Evolutionary conservation across 2,797 vertebrate species (phyloP), one percentile per base, ranked within the genome.

Genomic region (Gallinago solitaria): DNA sequence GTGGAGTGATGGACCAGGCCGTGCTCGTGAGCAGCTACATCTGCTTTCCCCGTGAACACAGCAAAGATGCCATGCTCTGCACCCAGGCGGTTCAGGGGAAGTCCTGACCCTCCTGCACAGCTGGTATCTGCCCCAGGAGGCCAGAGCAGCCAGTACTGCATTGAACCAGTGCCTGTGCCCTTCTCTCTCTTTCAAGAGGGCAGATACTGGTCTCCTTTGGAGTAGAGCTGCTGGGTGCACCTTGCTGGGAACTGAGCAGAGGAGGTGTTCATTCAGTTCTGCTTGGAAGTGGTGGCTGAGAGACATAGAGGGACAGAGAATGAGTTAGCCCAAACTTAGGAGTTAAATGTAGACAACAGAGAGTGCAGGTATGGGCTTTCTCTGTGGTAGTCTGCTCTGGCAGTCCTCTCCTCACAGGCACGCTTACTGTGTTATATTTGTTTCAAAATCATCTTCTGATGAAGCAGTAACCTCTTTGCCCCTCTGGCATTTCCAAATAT

Each of bases 31-130:
- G 79, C 25, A 67, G 41, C 15, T 3, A 0, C 1, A 8, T 4
- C 18, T 3, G 19, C 9, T 30, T 23, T 30, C 16, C 33, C 19
- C 10, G 3, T 2, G 4, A 18, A 12, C 2, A 1, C 32, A 30
- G 28, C 1, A 25, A 15, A 56, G 27, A 9, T 41, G 71, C 35
- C 10, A 1, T 3, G 16, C 27, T 47, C 48, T 21, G 11, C 12
- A 4, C 1, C 1, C 2, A 2, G 8, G 12, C 0, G 0, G 11
- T 8, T 61, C 8, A 0, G 0, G 2, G 19, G 33, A 17, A 32
- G 24, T 61, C n/a, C n/a, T 30, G 57, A 84, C 41, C 16, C 23
- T 37, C 9, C 43, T 27, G 33, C 8, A 61, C 16, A 39, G 10
- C 15, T 59, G n/a, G 14, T 30, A 35, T 18, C 39, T 45, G 45